Conservation (phyloP, 2,113 vertebrate genomes). For the Anoura caudifer region DNA sequence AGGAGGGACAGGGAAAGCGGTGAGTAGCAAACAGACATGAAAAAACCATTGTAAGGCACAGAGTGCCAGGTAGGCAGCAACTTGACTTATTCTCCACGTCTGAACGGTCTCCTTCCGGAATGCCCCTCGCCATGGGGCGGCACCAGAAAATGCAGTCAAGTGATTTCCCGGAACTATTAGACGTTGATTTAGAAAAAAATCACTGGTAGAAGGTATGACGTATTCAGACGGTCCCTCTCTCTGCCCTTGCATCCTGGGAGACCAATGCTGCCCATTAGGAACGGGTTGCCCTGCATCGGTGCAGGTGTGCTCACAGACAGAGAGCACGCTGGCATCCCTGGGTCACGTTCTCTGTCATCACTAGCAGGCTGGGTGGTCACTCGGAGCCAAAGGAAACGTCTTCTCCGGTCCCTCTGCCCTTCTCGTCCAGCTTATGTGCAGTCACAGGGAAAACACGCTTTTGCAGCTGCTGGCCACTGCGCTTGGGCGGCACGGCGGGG, state of each 20-base stretch:
- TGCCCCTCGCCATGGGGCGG: background rate
- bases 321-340: background rate
- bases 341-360: too few relatives aligned
- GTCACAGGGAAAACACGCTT: background rate
- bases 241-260: background rate
- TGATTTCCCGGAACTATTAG: background rate
- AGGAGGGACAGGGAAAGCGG: background rate
- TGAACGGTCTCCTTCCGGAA: background rate
- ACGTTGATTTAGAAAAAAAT: background rate
- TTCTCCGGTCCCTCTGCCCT: background rate
- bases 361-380: background rate
- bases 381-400: background rate
- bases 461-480: background rate
- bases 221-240: background rate
- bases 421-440: too few relatives aligned
- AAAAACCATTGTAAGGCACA: too few relatives aligned
- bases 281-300: background rate
- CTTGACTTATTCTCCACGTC: background rate
- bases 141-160: background rate
- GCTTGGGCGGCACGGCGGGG: background rate
- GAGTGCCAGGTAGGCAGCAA: background rate
- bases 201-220: background rate
- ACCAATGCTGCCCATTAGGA: background rate
- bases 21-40: background rate
- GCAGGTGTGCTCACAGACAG: background rate